Base-by-base conservation (phyloP, 30 jellyfish, hydroid and myxozoan genomes). In the Aurelia aurita region DNA sequence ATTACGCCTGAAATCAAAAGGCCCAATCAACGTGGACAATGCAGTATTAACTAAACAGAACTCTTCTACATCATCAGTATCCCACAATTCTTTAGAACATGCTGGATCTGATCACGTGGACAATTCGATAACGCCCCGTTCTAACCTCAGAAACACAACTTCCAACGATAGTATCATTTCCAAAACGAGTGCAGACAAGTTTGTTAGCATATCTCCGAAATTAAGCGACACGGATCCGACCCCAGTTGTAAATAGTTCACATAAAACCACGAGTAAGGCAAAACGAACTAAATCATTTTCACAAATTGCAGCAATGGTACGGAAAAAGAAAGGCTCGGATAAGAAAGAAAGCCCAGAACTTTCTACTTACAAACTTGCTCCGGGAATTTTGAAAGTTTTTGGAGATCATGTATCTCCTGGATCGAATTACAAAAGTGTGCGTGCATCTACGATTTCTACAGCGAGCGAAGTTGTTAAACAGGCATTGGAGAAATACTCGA, bases 371-470 rank as follows among this genome's bases (percentile, higher is more conserved):
- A 73, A 64, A 82, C 75, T 94, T 29, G 96, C 99, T 29, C 99
- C 99, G 18, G 99, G 99, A 13, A 94, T 94, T 29, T 60, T 94
- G 77, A 94, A 94, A 75, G 97, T 94, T 10, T 94, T 82, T 72
- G 99, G 99, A 31, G 97, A 94, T 68, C 97, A 94, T 85, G 97
- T 94, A 0, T 94, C 99, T 0, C 95, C 94, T 10, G 99, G 99
- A 2, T 94, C 97, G 14, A 94, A 94, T 65, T 94, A 94, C 90
- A 94, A 94, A 51, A 96, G 98, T 35, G 99, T 94, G 19, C 95
- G 99, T 26, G 99, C 89, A 39, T 94, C 99, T 19, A 94, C 99
- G 19, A 94, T 94, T 32, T 89, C 97, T 21, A 89, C 97, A 26
- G 87, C 99, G 0, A 72, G 79, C 20, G 99, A 94, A 74, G 96